These are phyloP conservation scores for Sander lucioperca DNA, from an alignment of 2,113 vertebrate species.

Conservation along the genomic window DNA sequence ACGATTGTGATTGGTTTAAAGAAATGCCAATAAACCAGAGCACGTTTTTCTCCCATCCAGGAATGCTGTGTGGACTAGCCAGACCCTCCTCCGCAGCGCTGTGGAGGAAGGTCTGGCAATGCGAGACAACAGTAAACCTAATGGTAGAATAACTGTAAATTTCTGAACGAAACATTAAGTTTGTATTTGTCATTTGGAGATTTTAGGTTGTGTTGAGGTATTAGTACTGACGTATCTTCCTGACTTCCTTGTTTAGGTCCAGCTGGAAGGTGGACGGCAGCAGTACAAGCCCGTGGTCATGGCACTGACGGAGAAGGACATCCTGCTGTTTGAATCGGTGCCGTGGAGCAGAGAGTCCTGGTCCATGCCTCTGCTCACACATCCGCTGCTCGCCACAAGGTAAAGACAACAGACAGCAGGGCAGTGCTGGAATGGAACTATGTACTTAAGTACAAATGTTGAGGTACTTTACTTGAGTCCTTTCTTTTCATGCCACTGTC, in stretches of 20 bases:
- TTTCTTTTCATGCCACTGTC: too few species aligned
- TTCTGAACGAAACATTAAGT: not conserved
- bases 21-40: too few species aligned
- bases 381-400: slow-evolving; percentile 95
- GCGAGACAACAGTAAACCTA: not conserved
- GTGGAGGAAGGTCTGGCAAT: too few species aligned
- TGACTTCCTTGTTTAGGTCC: slow-evolving; percentile 77
- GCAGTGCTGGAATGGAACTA: too few species aligned
- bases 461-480: too few species aligned
- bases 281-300: slow-evolving; percentile 91
- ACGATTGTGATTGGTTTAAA: too few species aligned
- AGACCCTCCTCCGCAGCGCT: too few species aligned
- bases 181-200: not conserved
- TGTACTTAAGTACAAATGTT: too few species aligned
- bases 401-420: slow-evolving; percentile 57
- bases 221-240: not conserved
- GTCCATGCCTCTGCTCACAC: slow-evolving; percentile 91
- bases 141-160: not conserved
- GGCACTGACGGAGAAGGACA: slow-evolving; percentile 95
- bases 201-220: not conserved
- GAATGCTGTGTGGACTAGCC: too few species aligned
- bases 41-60: too few species aligned
- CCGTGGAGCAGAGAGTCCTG: slow-evolving; percentile 94
- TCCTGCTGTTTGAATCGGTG: slow-evolving; percentile 93
- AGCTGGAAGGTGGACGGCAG: slow-evolving; percentile 91